Evolutionary conservation across 2,797 vertebrate species (phyloP), one percentile per base, ranked within the genome.

Genomic region (Melanotaenia pygmaea): DNA sequence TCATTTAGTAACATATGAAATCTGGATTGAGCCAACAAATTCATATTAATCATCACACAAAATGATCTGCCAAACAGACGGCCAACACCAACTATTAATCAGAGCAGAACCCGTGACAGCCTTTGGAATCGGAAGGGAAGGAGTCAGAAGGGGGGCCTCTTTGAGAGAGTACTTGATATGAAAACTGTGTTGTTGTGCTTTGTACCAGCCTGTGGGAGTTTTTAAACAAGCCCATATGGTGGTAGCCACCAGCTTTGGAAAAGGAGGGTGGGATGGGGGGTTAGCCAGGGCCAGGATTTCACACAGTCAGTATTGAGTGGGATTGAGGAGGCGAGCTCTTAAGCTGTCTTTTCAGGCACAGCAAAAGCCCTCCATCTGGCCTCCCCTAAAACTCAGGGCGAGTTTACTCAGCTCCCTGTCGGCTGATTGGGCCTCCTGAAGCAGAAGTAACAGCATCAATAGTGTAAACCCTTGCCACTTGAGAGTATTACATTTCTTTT

Each of bases 401-500:
- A 96, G 96, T 96, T 96, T 96, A 96, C 96, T 96, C 96, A 95
- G 96, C 96, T 96, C 88, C 93, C 97, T 95, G 96, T 96, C 93
- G 96, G 94, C 96, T 98, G 97, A 98, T 96, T 99, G 97, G 97
- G 95, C 94, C 96, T 95, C 96, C 95, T 97, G 97, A 96, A 97
- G 97, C 98, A 98, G 97, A 99, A 98, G 97, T 98, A 99, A 99
- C 95, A 93, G 95, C 96, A 97, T 99, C 96, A 99, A 99, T 99
- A 96, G 97, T 95, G 96, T 96, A 98, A 98, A 96, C 96, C 97
- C 96, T 95, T 94, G 96, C 97, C 97, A 98, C 98, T 99, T 98
- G 96, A 99, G 96, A 98, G 97, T 96, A 98, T 99, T 98, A 98
- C 98, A 97, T 97, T 99, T 98, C 97, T 98, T 99, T 99, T 99